Percentiles rank a stretch among this genome's conserved stretches.
These are phyloP conservation scores for Phalacrocorax brasilianus DNA, from an alignment of 2,113 vertebrate species.

Conservation along the genomic window DNA sequence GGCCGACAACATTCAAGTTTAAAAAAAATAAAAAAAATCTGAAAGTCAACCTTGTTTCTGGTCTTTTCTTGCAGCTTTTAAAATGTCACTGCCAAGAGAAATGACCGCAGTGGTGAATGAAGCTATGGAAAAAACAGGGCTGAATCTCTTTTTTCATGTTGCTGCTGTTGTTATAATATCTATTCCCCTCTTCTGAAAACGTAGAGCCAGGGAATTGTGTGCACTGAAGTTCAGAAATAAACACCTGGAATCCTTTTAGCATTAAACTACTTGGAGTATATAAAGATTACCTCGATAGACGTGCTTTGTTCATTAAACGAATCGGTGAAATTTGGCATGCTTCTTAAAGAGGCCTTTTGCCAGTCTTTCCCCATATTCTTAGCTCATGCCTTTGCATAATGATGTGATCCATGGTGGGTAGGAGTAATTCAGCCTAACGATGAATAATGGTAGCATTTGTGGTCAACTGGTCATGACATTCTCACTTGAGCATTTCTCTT, in stretches of 20 bases:
- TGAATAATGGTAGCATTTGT: slow-evolving; percentile 58
- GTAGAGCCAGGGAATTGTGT: not conserved
- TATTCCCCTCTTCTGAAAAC: not conserved
- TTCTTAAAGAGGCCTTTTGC: not conserved
- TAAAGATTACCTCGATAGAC: not conserved
- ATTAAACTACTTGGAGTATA: not conserved
- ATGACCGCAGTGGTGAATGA: not conserved
- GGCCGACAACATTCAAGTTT: not conserved
- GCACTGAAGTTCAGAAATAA: not conserved
- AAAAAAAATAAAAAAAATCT: not conserved
- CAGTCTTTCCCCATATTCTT: slow-evolving; percentile 1
- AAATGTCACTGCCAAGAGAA: slow-evolving; percentile 20
- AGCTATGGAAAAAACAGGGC: slow-evolving; percentile 23
- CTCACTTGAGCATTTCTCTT: slow-evolving; percentile 33
- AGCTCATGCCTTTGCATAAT: slow-evolving; percentile 47
- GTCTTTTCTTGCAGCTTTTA: not conserved
- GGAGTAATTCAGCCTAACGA: not conserved
- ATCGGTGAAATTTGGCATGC: not conserved
- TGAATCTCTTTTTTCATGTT: not conserved
- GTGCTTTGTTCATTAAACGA: not conserved
- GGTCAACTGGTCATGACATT: slow-evolving; percentile 51
- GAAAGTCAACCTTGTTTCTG: not conserved
- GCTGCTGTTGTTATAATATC: not conserved
- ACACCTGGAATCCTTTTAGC: not conserved
- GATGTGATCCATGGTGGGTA: slow-evolving; percentile 34